phyloP scores from a whole-genome alignment of 2,888 invertebrate genomes.

The Invenusta paracnida region DNA sequence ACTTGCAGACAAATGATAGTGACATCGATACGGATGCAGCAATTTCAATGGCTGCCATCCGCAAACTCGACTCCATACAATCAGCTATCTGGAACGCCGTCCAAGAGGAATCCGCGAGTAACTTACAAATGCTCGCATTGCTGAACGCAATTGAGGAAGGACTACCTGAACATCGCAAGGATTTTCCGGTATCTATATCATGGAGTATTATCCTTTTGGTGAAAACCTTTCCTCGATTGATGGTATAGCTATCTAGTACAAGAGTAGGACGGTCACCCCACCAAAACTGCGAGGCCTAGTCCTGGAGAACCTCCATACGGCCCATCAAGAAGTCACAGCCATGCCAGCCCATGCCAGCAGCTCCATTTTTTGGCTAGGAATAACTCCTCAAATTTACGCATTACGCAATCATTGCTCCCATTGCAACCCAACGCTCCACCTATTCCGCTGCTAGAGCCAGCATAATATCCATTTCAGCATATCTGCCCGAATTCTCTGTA shows the following conservation, averaged over 20 bases:
- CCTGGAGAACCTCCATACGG: background rate
- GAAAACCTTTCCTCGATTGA: constrained; percentile 47
- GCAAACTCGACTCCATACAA: background rate
- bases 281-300: constrained; percentile 48
- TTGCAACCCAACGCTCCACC: background rate
- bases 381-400: constrained; percentile 46
- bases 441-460: background rate
- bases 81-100: background rate
- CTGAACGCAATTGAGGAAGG: background rate
- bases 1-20: background rate
- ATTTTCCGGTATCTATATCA: background rate
- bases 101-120: background rate
- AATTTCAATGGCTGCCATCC: background rate
- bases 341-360: background rate
- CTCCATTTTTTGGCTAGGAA: constrained; percentile 47
- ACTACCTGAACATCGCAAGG: background rate
- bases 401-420: background rate
- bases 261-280: constrained; percentile 48
- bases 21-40: background rate
- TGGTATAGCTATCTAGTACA: background rate
- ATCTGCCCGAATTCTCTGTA: too few species aligned
- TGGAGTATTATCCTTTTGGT: constrained; percentile 54
- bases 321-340: constrained; percentile 3
- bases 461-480: too few species aligned
- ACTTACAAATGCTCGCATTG: background rate